Conservation (phyloP, 2,797 vertebrate species). For the Poecilia gillii region DNA sequence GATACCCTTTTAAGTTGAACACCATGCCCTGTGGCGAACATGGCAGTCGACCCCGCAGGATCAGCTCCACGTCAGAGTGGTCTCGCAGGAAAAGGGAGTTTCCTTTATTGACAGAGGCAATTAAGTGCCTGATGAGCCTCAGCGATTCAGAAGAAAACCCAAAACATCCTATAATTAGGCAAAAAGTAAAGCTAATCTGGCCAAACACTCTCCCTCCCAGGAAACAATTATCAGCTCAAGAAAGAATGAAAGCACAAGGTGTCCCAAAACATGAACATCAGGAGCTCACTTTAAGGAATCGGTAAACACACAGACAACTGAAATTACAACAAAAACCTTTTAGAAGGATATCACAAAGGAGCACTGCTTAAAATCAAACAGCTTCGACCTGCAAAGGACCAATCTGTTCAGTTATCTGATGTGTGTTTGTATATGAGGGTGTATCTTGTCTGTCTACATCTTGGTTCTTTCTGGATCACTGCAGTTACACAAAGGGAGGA, state of each 20-base stretch:
- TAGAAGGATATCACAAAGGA: not conserved
- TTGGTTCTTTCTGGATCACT: slow-evolving; percentile 81
- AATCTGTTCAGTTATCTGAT: slow-evolving; percentile 61
- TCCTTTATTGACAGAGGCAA: slow-evolving; percentile 78
- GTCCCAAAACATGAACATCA: slow-evolving; percentile 21
- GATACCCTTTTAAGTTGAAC: slow-evolving; percentile 35
- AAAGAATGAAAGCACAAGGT: slow-evolving; percentile 27
- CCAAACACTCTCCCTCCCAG: slow-evolving; percentile 58
- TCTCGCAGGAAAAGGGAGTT: slow-evolving; percentile 71
- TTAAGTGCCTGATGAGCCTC: slow-evolving; percentile 64
- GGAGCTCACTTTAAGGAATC: not conserved
- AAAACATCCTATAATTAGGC: slow-evolving; percentile 78
- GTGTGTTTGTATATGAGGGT: slow-evolving; percentile 38
- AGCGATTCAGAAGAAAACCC: slow-evolving; percentile 56
- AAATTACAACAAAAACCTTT: not conserved
- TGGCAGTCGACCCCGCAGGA: slow-evolving; percentile 21
- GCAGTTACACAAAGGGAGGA: slow-evolving; percentile 50
- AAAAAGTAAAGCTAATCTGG: slow-evolving; percentile 59
- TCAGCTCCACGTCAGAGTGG: slow-evolving; percentile 29
- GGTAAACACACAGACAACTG: slow-evolving; percentile 9
- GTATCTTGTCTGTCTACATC: slow-evolving; percentile 76
- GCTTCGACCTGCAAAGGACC: slow-evolving; percentile 40
- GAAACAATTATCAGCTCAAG: slow-evolving; percentile 57
- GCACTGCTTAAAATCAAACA: slow-evolving; percentile 24
- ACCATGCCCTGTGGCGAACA: slow-evolving; percentile 12